These are phyloP conservation scores for Gymnothorax javanicus DNA, from an alignment of 2,797 vertebrate species.

Conservation along the genomic window DNA sequence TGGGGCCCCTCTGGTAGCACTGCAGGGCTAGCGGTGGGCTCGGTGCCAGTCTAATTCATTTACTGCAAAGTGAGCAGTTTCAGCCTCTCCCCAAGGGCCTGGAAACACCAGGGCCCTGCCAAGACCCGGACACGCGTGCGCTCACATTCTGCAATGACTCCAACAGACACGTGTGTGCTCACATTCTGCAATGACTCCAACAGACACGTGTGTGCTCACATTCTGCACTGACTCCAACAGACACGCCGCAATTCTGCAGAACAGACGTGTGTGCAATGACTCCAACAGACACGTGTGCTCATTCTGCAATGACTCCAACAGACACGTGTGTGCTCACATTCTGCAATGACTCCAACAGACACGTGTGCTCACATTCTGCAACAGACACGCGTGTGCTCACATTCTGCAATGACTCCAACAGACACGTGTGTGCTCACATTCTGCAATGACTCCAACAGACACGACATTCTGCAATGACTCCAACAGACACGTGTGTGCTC, in stretches of 20 bases:
- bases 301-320: not conserved
- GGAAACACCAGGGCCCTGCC: not conserved
- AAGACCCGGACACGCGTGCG: not conserved
- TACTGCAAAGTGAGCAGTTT: conserved; percentile 43
- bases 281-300: not conserved
- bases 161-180: not conserved
- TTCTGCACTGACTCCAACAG: not conserved
- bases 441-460: not conserved
- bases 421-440: not conserved
- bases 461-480: not conserved
- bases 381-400: not conserved
- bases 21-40: conserved; percentile 27
- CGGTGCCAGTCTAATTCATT: conserved; percentile 37
- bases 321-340: not conserved
- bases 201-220: not conserved
- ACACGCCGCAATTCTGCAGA: no score
- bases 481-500: not conserved
- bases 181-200: not conserved
- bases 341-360: not conserved
- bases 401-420: not conserved
- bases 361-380: no score
- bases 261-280: no score
- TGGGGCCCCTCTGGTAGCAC: not conserved
- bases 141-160: not conserved
- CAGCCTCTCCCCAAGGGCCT: conserved; percentile 32